These are phyloP conservation scores for Pseudochromis fuscus DNA, from an alignment of 2,797 vertebrate species.

Conservation along the genomic window DNA sequence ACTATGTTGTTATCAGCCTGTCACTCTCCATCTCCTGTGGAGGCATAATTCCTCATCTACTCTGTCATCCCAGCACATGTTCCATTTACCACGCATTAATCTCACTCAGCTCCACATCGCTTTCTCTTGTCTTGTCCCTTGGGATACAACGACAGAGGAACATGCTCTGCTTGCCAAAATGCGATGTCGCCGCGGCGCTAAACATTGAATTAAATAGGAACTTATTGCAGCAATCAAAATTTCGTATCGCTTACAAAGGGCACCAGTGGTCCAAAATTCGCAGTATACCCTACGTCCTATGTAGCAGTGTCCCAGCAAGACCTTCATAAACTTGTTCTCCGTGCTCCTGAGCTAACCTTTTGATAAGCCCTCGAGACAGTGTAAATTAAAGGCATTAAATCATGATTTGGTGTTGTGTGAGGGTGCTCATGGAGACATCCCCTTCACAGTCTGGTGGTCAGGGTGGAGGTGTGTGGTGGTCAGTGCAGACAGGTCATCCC, in stretches of 20 bases:
- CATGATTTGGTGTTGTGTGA: slow-evolving; percentile 88
- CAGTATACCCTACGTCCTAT: slow-evolving; percentile 20
- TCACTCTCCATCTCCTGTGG: slow-evolving; percentile 65
- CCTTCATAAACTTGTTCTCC: slow-evolving; percentile 73
- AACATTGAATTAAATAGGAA: slow-evolving; percentile 48
- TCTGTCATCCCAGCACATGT: slow-evolving; percentile 75
- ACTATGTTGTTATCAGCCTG: slow-evolving; percentile 64
- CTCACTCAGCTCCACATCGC: slow-evolving; percentile 68
- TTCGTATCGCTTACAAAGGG: slow-evolving; percentile 29
- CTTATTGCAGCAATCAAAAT: slow-evolving; percentile 41
- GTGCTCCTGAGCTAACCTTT: slow-evolving; percentile 85
- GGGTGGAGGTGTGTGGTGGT: slow-evolving; percentile 82
- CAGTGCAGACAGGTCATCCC: slow-evolving; percentile 92
- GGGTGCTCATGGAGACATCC: slow-evolving; percentile 92
- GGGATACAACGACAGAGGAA: slow-evolving; percentile 50
- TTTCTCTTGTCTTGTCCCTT: slow-evolving; percentile 56
- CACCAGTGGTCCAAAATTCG: slow-evolving; percentile 30
- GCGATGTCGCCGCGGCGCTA: not conserved
- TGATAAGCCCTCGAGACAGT: slow-evolving; percentile 87
- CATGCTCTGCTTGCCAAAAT: slow-evolving; percentile 53
- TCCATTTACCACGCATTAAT: slow-evolving; percentile 78
- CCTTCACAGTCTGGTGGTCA: slow-evolving; percentile 92
- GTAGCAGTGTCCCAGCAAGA: slow-evolving; percentile 55
- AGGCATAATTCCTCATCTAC: slow-evolving; percentile 72
- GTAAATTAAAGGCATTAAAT: slow-evolving; percentile 99